These are phyloP conservation scores for Mya arenaria DNA, from an alignment of 1,140 invertebrate genomes.

Conservation along the genomic window DNA sequence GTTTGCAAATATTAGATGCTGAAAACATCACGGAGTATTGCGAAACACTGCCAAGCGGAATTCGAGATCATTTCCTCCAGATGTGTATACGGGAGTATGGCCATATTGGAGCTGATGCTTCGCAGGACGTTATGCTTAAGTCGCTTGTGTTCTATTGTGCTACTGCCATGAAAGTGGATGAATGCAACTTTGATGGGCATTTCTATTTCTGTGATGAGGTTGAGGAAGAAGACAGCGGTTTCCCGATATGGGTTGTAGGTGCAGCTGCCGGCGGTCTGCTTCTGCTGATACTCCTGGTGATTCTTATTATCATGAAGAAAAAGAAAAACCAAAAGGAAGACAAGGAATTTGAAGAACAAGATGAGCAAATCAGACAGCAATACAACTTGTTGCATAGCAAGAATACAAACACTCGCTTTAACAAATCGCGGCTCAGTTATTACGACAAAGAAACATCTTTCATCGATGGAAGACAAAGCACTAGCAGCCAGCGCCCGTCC, in stretches of 20 bases:
- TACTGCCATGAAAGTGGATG: neutral
- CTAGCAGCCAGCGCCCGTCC: neutral
- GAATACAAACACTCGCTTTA: conserved; percentile 4
- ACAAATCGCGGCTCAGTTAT: neutral
- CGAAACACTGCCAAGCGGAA: neutral
- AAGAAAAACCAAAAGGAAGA: neutral
- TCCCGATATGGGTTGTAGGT: neutral
- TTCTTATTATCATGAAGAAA: conserved; percentile 1
- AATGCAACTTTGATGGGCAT: conserved; percentile 32
- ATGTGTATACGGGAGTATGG: conserved; percentile 40
- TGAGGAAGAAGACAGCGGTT: neutral
- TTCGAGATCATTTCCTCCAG: conserved; percentile 36
- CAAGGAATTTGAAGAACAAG: conserved; percentile 1
- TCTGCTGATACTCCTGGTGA: neutral
- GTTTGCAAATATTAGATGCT: conserved; percentile 5
- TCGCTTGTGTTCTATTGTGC: conserved; percentile 38
- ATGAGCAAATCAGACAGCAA: neutral
- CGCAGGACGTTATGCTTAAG: conserved; percentile 1
- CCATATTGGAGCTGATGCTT: neutral
- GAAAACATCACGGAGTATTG: conserved; percentile 12
- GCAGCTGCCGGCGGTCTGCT: neutral
- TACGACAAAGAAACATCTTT: neutral
- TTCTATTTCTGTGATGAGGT: conserved; percentile 28
- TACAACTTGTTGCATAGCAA: neutral
- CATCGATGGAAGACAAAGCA: neutral